phyloP scores from a whole-genome alignment of 2,888 invertebrate genomes.

The Germaria angustata region DNA sequence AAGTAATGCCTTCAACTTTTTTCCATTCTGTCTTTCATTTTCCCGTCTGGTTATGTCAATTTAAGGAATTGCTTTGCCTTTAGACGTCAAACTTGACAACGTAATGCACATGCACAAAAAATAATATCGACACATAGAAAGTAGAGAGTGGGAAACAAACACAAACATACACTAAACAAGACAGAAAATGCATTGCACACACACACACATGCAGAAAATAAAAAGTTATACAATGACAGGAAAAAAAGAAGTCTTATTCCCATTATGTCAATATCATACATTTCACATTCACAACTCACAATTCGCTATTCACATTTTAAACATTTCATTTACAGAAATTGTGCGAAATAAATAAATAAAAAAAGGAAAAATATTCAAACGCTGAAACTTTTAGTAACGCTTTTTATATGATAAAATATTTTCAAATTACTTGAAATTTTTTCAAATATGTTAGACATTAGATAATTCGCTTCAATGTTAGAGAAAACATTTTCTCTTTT shows the following conservation, averaged over 20 bases:
- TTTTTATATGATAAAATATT: constrained; percentile 15
- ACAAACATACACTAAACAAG: background rate
- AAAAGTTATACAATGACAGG: constrained; percentile 7
- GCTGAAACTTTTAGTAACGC: constrained; percentile 40
- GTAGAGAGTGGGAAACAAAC: background rate
- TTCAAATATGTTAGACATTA: constrained; percentile 20
- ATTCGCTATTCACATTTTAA: constrained; percentile 24
- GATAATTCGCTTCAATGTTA: background rate
- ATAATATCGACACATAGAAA: background rate
- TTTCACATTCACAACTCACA: constrained; percentile 45
- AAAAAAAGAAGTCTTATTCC: constrained; percentile 48
- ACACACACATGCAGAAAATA: background rate
- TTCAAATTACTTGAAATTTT: constrained; percentile 4
- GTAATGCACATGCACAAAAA: background rate
- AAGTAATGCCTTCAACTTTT: constrained; percentile 14
- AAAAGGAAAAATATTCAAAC: constrained; percentile 13
- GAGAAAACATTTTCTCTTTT: background rate
- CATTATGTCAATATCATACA: constrained; percentile 65
- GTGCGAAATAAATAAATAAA: background rate
- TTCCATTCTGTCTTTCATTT: constrained; percentile 1
- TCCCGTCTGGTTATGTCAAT: constrained; percentile 64
- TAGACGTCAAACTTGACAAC: constrained; percentile 58
- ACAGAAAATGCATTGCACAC: no score
- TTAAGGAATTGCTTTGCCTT: constrained; percentile 65
- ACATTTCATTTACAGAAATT: constrained; percentile 61